These are phyloP conservation scores for Melitaea athalia DNA, from an alignment of 2,888 invertebrate genomes.

Conservation along the genomic window DNA sequence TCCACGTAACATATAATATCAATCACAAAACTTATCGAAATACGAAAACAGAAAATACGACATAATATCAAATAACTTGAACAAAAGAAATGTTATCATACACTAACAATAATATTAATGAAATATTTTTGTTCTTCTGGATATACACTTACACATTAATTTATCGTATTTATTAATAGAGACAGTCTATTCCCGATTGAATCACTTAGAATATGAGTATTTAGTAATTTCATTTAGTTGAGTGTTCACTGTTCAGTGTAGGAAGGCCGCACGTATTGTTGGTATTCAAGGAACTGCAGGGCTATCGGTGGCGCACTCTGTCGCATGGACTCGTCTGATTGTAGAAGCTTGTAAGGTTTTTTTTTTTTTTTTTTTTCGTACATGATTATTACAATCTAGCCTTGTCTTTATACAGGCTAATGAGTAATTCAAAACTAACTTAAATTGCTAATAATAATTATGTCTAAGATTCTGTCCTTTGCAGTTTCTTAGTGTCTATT, in stretches of 20 bases:
- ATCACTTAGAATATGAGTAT: constrained; percentile 55
- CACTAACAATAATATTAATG: neutral
- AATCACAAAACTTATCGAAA: neutral
- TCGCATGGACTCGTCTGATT: constrained; percentile 71
- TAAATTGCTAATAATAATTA: no score
- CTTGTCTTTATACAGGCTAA: no score
- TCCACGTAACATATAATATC: constrained; percentile 1
- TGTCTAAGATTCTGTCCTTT: no score
- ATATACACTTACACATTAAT: neutral
- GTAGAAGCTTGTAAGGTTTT: constrained; percentile 60
- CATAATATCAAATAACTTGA: constrained; percentile 6
- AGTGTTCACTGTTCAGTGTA: constrained; percentile 58
- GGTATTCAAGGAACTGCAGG: constrained; percentile 69
- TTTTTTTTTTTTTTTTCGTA: no score
- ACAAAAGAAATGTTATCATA: constrained; percentile 1
- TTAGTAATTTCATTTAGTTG: constrained; percentile 62
- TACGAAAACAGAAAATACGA: neutral
- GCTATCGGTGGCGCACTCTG: constrained; percentile 68
- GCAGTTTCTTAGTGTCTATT: no score
- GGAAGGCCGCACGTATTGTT: constrained; percentile 67
- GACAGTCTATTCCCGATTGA: constrained; percentile 26
- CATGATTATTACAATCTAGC: no score
- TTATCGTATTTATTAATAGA: neutral
- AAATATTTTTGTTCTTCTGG: neutral
- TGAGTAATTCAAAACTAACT: no score